Evolutionary conservation across 2,888 invertebrate species (phyloP), one percentile per base, ranked within the genome.

Genomic region (Cheilosia pagana): DNA sequence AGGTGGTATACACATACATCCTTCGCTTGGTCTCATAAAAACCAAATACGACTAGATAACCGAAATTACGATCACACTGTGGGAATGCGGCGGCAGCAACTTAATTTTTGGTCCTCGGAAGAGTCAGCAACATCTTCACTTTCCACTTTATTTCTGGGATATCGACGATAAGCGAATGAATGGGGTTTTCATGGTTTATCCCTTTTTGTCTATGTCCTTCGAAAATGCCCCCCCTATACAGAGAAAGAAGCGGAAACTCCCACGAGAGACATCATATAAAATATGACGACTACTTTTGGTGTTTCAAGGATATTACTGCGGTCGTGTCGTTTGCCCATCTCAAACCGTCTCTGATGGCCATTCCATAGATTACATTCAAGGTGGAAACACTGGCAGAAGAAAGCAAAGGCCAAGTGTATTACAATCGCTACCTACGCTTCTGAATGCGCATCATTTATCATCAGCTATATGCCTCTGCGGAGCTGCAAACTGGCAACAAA

Each of bases 31-130:
- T 74, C 63, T 67, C 85, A 76, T 85, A 85, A 85, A 77, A 85
- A 75, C 60, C 75, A 53, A 81, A 85, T 71, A 85, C 76, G 85
- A 75, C 75, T 76, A 85, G 65, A 85, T 85, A 81, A 76, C 81
- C 76, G 41, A 60, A 76, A 81, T 85, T 65, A 81, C 75, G 71
- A 85, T 76, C 76, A 67, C 55, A 16, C 50, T 16, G 62, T 53
- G 35, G 23, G 45, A 76, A 28, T 41, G 57, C 53, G 43, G 48
- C 31, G 48, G 35, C 59, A 21, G 67, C 41, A 85, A 85, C 81
- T 81, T 85, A 85, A 85, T 85, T 85, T 81, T 85, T 71, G 81
- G 67, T 81, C 76, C 85, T 81, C 71, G 60, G 52, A 53, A 60
- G 70, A 79, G 48, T 67, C 71, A 81, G 62, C 65, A 62, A 35